Percentiles rank a stretch among this genome's conserved stretches.
These are phyloP conservation scores for Eubasilissa splendida DNA, from an alignment of 2,888 invertebrate genomes.

Conservation along the genomic window DNA sequence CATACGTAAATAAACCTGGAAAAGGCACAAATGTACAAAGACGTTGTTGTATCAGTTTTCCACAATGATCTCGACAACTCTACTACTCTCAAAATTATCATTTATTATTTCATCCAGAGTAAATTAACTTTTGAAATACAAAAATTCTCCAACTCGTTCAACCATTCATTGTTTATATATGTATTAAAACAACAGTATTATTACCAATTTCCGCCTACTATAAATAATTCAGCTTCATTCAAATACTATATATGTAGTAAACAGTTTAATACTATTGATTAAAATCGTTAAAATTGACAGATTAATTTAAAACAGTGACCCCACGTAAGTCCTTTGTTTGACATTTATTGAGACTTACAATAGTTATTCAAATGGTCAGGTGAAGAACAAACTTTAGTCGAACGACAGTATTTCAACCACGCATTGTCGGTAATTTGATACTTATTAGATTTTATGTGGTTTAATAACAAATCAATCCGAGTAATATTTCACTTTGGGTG, in stretches of 20 bases:
- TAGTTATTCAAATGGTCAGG: constrained; percentile 12
- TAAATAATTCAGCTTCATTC: neutral
- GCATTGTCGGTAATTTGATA: constrained; percentile 37
- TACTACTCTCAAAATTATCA: no score
- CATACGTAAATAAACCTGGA: no score
- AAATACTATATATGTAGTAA: neutral
- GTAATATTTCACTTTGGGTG: constrained; percentile 26
- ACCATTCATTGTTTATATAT: no score
- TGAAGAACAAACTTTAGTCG: constrained; percentile 6
- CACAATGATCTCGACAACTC: no score
- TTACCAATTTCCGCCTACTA: neutral
- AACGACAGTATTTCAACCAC: constrained; percentile 31
- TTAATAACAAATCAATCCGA: constrained; percentile 40
- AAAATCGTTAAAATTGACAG: no score
- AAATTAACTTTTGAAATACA: no score
- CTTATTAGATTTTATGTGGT: constrained; percentile 20
- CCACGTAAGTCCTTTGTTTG: neutral
- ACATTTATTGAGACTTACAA: neutral
- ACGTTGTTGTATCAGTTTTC: no score
- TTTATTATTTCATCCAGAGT: no score
- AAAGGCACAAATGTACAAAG: no score
- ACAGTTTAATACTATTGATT: neutral
- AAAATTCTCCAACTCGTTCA: no score
- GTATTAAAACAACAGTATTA: no score
- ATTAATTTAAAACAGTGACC: no score